Percentiles rank a stretch among this genome's conserved stretches.
Conservation (phyloP, 2,797 vertebrate species). For the Macrochelys suwanniensis region DNA sequence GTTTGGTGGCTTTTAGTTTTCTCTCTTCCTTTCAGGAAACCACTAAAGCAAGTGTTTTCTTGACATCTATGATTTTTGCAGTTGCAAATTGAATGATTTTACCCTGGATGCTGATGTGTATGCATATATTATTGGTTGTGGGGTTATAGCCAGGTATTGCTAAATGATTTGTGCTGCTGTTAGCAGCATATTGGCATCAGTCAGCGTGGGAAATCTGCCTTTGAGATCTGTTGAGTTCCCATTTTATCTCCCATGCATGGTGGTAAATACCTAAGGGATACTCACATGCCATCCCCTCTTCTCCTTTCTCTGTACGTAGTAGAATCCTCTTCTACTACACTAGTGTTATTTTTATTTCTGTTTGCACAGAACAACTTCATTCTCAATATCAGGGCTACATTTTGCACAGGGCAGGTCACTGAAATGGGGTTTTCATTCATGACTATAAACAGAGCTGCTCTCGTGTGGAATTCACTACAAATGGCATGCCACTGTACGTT, state of each 20-base stretch:
- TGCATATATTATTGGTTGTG: not conserved
- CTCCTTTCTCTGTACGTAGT: not conserved
- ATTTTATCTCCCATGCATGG: fast-evolving
- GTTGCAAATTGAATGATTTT: fast-evolving
- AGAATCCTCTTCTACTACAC: not conserved
- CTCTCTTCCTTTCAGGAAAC: not conserved
- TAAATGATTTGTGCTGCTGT: not conserved
- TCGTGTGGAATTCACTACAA: not conserved
- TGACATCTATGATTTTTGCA: fast-evolving
- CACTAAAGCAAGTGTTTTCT: not conserved
- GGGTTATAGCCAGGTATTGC: fast-evolving
- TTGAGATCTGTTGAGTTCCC: not conserved
- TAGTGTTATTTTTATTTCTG: not conserved
- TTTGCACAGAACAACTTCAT: not conserved
- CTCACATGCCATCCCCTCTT: not conserved
- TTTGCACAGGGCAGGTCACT: not conserved
- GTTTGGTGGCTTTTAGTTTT: not conserved
- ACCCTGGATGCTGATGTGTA: fast-evolving
- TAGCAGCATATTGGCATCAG: fast-evolving
- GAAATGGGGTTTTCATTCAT: not conserved
- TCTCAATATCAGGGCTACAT: not conserved
- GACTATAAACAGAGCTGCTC: not conserved
- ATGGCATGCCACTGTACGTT: not conserved
- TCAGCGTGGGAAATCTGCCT: not conserved
- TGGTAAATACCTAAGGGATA: not conserved